Evolutionary conservation across 2,797 vertebrate species (phyloP).

Genomic region (Pseudocheirus occidentalis): DNA sequence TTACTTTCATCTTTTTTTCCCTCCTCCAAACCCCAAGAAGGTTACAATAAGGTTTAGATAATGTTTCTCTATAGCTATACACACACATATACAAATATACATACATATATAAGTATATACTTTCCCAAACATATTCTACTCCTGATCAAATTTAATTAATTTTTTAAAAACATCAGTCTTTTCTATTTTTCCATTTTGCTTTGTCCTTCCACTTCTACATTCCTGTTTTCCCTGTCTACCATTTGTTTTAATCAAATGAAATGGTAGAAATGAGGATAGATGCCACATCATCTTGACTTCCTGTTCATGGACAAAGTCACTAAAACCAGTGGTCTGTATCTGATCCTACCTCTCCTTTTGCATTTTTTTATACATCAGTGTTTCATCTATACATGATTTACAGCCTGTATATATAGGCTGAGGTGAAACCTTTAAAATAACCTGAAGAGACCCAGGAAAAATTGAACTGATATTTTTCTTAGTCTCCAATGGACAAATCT

Average conservation of each 20-base stretch:
- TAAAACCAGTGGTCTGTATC: background rate
- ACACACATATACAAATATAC: too few species aligned
- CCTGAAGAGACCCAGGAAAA: constrained; percentile 5
- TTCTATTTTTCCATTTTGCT: background rate
- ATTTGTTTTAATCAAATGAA: background rate
- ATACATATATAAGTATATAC: too few species aligned
- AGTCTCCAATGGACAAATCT: background rate
- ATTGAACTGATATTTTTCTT: background rate
- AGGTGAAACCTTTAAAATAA: background rate
- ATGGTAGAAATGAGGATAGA: background rate
- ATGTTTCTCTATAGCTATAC: too few species aligned
- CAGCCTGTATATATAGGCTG: background rate
- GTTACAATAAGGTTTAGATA: too few species aligned
- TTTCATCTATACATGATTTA: background rate
- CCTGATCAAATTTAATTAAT: too few species aligned
- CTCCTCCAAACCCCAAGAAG: too few species aligned
- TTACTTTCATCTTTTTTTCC: too few species aligned
- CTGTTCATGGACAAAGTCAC: background rate
- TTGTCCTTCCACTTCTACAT: background rate
- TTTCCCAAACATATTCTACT: too few species aligned
- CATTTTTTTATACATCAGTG: background rate
- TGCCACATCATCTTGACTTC: background rate
- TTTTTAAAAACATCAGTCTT: background rate
- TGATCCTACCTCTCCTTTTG: background rate
- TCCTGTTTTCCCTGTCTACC: background rate